Percentiles rank a stretch among this genome's conserved stretches.
Evolutionary conservation across 2,113 vertebrate genomes (phyloP).

Genomic region (Etheostoma cragini): DNA sequence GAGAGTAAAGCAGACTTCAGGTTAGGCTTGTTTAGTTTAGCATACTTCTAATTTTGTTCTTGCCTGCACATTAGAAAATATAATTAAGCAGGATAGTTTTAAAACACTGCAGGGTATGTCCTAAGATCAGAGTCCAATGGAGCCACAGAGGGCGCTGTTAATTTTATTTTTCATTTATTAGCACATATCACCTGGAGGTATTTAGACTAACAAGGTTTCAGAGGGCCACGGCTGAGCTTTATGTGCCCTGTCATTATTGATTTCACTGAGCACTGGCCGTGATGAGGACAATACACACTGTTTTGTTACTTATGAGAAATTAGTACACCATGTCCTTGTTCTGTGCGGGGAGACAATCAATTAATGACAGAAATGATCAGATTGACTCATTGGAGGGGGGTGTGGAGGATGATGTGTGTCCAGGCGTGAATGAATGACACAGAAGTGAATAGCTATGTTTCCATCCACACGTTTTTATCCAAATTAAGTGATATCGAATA

Average conservation of each 20-base stretch:
- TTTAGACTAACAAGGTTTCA: slow-evolving; percentile 81
- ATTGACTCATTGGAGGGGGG: slow-evolving; percentile 30
- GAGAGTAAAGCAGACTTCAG: slow-evolving; percentile 52
- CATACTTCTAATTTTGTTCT: slow-evolving; percentile 72
- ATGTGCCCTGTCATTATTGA: slow-evolving; percentile 81
- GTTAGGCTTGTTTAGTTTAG: slow-evolving; percentile 58
- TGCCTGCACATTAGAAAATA: slow-evolving; percentile 69
- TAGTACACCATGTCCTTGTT: slow-evolving; percentile 64
- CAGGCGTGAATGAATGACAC: slow-evolving; percentile 20
- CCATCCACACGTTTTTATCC: no score
- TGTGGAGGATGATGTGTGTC: slow-evolving; percentile 33
- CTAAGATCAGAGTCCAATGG: slow-evolving; percentile 68
- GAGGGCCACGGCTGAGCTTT: slow-evolving; percentile 74
- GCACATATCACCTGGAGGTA: slow-evolving; percentile 83
- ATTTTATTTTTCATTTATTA: slow-evolving; percentile 84
- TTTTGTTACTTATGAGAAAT: slow-evolving; percentile 73
- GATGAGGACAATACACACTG: slow-evolving; percentile 70
- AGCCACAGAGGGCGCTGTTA: slow-evolving; percentile 68
- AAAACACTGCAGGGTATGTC: slow-evolving; percentile 79
- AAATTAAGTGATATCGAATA: no score
- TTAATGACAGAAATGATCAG: slow-evolving; percentile 46
- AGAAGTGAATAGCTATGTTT: not conserved
- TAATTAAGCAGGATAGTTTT: slow-evolving; percentile 75
- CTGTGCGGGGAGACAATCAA: slow-evolving; percentile 31
- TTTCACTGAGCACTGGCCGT: slow-evolving; percentile 72